Percentiles rank a stretch among this genome's conserved stretches.
Evolutionary conservation across 2,888 invertebrate genomes (phyloP).

Genomic region (Pristionchus exspectatus): DNA sequence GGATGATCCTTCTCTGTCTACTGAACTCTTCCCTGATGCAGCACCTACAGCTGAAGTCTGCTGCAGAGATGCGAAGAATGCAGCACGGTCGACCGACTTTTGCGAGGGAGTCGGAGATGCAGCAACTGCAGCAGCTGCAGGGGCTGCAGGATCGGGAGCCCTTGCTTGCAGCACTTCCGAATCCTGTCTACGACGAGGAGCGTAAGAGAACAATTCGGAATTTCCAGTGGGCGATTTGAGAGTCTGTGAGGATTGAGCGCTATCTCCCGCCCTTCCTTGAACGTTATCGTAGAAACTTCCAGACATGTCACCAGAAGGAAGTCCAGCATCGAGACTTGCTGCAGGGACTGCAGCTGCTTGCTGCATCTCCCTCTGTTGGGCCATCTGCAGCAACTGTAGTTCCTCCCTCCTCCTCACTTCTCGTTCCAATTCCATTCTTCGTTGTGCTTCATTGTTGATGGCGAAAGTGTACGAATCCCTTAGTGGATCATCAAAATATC

Average conservation of each 20-base stretch:
- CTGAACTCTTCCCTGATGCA: neutral
- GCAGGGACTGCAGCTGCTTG: neutral
- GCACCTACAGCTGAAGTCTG: neutral
- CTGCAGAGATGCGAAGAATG: slow-evolving; percentile 52
- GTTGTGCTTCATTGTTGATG: slow-evolving; percentile 35
- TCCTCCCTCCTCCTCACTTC: slow-evolving; percentile 42
- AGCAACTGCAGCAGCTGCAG: neutral
- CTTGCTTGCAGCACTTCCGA: slow-evolving; percentile 41
- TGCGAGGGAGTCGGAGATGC: neutral
- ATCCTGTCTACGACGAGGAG: slow-evolving; percentile 39
- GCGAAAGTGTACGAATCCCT: slow-evolving; percentile 49
- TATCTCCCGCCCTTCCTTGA: neutral
- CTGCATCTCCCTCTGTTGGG: neutral
- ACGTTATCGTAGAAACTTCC: slow-evolving; percentile 61
- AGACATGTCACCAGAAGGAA: neutral
- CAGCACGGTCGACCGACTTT: slow-evolving; percentile 46
- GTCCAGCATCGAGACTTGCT: neutral
- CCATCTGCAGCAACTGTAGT: slow-evolving; percentile 2
- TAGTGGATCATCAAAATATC: slow-evolving; percentile 65
- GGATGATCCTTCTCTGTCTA: neutral
- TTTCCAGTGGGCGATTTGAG: slow-evolving; percentile 51
- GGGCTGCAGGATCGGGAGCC: neutral
- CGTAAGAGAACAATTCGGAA: slow-evolving; percentile 43
- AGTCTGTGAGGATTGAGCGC: slow-evolving; percentile 31
- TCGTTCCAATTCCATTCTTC: slow-evolving; percentile 12